A percentile compares a stretch with the other conserved stretches of the same genome.
phyloP scores from a whole-genome alignment of 2,888 invertebrate species.

The Ophion obscuratus region DNA sequence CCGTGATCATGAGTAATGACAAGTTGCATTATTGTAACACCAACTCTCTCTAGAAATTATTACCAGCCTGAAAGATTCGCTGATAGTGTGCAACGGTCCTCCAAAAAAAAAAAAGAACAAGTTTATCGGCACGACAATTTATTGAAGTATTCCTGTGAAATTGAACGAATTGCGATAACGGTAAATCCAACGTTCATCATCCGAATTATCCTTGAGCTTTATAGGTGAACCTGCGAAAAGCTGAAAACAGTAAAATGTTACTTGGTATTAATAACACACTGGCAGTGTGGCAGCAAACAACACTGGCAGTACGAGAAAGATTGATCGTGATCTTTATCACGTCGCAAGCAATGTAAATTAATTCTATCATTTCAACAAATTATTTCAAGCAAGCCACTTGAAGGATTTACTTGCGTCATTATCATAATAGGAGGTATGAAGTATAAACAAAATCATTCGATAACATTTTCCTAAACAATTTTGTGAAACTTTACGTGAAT shows the following conservation, averaged over 20 bases:
- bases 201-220: background rate
- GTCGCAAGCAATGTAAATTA: background rate
- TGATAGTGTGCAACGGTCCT: background rate
- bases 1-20: background rate
- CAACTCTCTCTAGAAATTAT: background rate
- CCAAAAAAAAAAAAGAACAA: background rate
- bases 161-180: background rate
- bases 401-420: background rate
- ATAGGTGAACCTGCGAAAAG: constrained; percentile 15
- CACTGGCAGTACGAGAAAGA: background rate
- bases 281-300: too few species aligned
- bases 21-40: background rate
- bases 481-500: too few species aligned
- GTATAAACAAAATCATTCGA: background rate
- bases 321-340: background rate
- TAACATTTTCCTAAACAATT: background rate
- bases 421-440: background rate
- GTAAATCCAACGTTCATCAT: constrained; percentile 9
- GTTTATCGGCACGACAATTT: constrained; percentile 1
- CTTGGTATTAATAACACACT: background rate
- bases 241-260: constrained; percentile 9
- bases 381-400: background rate
- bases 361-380: background rate
- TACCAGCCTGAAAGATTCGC: constrained; percentile 5
- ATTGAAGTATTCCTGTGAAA: background rate